Evolutionary conservation across 2,797 vertebrate genomes (phyloP).

Genomic region (Tachyglossus aculeatus): DNA sequence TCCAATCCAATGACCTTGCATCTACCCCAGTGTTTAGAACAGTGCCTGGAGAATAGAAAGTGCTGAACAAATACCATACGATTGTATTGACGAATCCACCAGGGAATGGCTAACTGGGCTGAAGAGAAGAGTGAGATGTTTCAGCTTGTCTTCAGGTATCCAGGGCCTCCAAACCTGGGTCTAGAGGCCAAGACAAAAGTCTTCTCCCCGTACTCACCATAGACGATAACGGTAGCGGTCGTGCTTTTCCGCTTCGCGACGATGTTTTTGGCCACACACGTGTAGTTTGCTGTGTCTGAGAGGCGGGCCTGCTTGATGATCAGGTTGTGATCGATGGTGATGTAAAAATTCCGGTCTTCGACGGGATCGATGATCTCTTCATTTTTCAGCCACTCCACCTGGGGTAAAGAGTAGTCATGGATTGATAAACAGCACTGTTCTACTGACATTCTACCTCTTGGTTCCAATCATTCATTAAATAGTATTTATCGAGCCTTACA

Average conservation of each 20-base stretch:
- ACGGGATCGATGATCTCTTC: slow-evolving; percentile 95
- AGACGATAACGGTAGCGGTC: slow-evolving; percentile 95
- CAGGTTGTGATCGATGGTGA: slow-evolving; percentile 98
- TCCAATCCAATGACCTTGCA: too few relatives aligned
- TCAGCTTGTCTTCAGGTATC: neutral
- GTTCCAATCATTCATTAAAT: too few relatives aligned
- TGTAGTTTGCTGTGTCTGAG: slow-evolving; percentile 96
- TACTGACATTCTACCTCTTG: neutral
- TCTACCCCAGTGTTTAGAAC: too few relatives aligned
- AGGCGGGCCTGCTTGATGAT: slow-evolving; percentile 98
- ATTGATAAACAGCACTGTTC: neutral
- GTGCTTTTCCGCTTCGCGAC: slow-evolving; percentile 96
- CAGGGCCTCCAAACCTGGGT: rapidly evolving
- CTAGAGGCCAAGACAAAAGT: rapidly evolving
- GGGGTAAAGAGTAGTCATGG: slow-evolving; percentile 32
- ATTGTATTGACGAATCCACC: too few relatives aligned
- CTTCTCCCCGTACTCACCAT: slow-evolving; percentile 84
- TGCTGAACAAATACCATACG: too few relatives aligned
- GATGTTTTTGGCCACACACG: slow-evolving; percentile 97
- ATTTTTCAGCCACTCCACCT: slow-evolving; percentile 99
- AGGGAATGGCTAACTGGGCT: too few relatives aligned
- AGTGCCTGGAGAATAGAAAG: too few relatives aligned
- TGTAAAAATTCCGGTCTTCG: slow-evolving; percentile 96
- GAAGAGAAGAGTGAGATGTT: neutral
- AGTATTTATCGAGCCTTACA: too few relatives aligned